Evolutionary conservation across 2,113 vertebrate genomes (phyloP).

Genomic region (Cavia aperea): DNA sequence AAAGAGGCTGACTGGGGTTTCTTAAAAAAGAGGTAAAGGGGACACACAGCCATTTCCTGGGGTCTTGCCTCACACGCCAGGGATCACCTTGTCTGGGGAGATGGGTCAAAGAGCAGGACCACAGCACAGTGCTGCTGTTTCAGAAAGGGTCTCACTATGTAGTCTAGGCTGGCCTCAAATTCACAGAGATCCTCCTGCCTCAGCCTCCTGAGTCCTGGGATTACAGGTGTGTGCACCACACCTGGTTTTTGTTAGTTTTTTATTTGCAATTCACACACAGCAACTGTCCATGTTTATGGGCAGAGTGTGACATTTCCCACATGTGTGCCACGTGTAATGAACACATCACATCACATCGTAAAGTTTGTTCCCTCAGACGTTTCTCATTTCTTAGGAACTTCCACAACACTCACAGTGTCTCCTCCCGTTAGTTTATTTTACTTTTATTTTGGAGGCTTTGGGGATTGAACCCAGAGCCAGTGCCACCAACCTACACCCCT

Average conservation of each 20-base stretch:
- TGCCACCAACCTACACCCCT: not conserved
- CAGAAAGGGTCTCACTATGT: not conserved
- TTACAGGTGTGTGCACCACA: not conserved
- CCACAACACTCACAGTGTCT: not conserved
- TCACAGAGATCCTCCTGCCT: not conserved
- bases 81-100: no score
- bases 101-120: no score
- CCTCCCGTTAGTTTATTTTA: not conserved
- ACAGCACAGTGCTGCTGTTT: not conserved
- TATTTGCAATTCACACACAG: not conserved
- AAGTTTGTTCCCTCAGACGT: not conserved
- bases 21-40: not conserved
- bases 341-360: not conserved
- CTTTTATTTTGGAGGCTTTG: not conserved
- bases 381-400: not conserved
- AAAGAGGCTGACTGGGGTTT: not conserved
- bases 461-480: not conserved
- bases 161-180: not conserved
- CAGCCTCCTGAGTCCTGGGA: not conserved
- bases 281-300: not conserved
- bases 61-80: no score
- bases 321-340: not conserved
- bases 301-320: not conserved
- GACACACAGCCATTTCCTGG: not conserved
- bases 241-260: not conserved